Evolutionary conservation across 2,888 invertebrate species (phyloP).

Genomic region (Hydriomena furcata): DNA sequence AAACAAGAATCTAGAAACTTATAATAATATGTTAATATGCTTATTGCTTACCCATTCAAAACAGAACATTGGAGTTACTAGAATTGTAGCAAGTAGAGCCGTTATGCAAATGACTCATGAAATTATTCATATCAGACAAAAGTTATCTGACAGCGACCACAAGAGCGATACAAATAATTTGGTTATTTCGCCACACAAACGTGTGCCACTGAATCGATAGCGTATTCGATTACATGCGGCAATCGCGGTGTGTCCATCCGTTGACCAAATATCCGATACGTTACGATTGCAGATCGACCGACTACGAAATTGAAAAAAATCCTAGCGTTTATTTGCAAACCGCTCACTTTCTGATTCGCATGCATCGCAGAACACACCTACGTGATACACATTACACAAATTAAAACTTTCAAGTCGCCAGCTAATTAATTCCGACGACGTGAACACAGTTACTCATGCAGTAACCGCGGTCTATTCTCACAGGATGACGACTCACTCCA

Average conservation of each 20-base stretch:
- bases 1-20: constrained; percentile 9
- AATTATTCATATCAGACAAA: constrained; percentile 30
- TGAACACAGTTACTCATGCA: constrained; percentile 62
- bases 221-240: constrained; percentile 67
- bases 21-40: constrained; percentile 17
- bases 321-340: constrained; percentile 28
- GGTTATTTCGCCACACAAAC: constrained; percentile 51
- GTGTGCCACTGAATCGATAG: constrained; percentile 54
- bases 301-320: constrained; percentile 55
- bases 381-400: constrained; percentile 53
- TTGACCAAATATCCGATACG: constrained; percentile 62
- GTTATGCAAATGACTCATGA: constrained; percentile 21
- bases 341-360: constrained; percentile 27
- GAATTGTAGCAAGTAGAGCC: constrained; percentile 10
- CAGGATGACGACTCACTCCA: constrained; percentile 45
- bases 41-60: constrained; percentile 15
- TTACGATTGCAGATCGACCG: constrained; percentile 46
- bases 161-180: constrained; percentile 50
- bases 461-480: constrained; percentile 58
- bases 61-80: constrained; percentile 16
- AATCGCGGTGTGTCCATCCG: constrained; percentile 54
- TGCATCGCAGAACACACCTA: constrained; percentile 1
- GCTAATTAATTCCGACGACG: constrained; percentile 64
- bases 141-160: constrained; percentile 34
- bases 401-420: constrained; percentile 60